Percentiles rank a stretch among this genome's conserved stretches.
Conservation (phyloP, 2,888 invertebrate genomes). For the Augochlorella aurata region DNA sequence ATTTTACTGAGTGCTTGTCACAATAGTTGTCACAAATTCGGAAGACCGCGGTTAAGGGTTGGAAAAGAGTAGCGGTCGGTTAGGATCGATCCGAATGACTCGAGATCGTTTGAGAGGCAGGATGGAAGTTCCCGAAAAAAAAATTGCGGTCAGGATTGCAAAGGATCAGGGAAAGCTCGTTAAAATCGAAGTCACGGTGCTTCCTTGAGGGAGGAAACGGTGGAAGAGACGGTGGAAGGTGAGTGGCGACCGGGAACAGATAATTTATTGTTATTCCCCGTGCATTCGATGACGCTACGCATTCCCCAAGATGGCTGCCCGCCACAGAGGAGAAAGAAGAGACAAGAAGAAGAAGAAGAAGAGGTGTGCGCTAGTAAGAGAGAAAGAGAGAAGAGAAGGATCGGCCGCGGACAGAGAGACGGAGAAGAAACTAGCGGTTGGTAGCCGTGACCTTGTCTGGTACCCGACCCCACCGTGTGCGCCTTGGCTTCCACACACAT, state of each 20-base stretch:
- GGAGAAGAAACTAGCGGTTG: slow-evolving; percentile 70
- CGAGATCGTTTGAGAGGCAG: no score
- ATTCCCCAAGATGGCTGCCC: slow-evolving; percentile 78
- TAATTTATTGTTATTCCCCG: slow-evolving; percentile 74
- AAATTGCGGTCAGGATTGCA: no score
- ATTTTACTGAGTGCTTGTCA: no score
- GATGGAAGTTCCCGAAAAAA: no score
- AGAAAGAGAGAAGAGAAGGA: slow-evolving; percentile 3
- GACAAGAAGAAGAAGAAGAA: slow-evolving; percentile 15
- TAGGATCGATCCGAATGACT: no score
- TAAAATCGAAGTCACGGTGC: not conserved
- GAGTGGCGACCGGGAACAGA: slow-evolving; percentile 55
- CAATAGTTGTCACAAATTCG: no score
- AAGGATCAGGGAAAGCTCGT: not conserved
- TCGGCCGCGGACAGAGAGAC: slow-evolving; percentile 8
- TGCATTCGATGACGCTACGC: slow-evolving; percentile 73
- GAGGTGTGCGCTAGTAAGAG: slow-evolving; percentile 22
- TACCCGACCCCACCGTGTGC: slow-evolving; percentile 71
- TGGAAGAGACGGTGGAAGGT: slow-evolving; percentile 43
- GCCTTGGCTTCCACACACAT: slow-evolving; percentile 64
- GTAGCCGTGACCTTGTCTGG: slow-evolving; percentile 81
- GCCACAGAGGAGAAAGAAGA: slow-evolving; percentile 23
- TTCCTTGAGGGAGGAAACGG: slow-evolving; percentile 27
- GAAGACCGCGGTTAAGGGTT: no score
- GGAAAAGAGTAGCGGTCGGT: no score